A percentile compares a stretch with the other conserved stretches of the same genome.
Conservation (phyloP, 2,888 invertebrate species). For the Germaria angustata region DNA sequence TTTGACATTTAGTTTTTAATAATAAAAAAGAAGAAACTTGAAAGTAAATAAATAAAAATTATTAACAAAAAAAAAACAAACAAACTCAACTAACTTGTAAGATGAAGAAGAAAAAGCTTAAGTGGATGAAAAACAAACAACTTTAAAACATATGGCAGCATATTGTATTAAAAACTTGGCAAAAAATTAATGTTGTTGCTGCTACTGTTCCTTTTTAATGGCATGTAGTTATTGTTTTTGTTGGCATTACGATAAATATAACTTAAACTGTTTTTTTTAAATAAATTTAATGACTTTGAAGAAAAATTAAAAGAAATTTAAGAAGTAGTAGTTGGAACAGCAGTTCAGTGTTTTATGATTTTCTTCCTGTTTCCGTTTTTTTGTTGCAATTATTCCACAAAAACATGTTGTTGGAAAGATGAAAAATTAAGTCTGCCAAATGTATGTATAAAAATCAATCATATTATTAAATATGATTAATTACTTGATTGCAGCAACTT, state of each 20-base stretch:
- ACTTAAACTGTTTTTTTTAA: slow-evolving; percentile 10
- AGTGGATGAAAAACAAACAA: neutral
- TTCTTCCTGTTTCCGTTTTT: slow-evolving; percentile 64
- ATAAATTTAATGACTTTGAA: slow-evolving; percentile 33
- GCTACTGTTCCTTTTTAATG: neutral
- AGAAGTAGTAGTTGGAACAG: slow-evolving; percentile 6
- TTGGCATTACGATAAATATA: slow-evolving; percentile 1
- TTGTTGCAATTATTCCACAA: neutral
- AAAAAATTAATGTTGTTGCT: neutral
- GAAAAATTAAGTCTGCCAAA: slow-evolving; percentile 11
- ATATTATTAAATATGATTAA: slow-evolving; percentile 48
- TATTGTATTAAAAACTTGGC: neutral
- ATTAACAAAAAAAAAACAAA: slow-evolving; percentile 12
- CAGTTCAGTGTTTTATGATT: slow-evolving; percentile 25
- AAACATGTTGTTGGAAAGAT: slow-evolving; percentile 5
- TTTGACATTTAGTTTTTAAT: slow-evolving; percentile 17
- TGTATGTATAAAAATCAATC: slow-evolving; percentile 32
- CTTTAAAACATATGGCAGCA: slow-evolving; percentile 35
- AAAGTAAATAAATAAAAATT: slow-evolving; percentile 17
- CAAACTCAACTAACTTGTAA: neutral
- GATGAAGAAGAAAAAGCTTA: slow-evolving; percentile 19
- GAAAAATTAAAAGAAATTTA: neutral
- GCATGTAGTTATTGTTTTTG: slow-evolving; percentile 8
- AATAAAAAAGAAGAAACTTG: neutral
- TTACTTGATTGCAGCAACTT: slow-evolving; percentile 23